Base-by-base conservation (phyloP, 2,888 invertebrate species). In the Nasonovia ribisnigri region DNA sequence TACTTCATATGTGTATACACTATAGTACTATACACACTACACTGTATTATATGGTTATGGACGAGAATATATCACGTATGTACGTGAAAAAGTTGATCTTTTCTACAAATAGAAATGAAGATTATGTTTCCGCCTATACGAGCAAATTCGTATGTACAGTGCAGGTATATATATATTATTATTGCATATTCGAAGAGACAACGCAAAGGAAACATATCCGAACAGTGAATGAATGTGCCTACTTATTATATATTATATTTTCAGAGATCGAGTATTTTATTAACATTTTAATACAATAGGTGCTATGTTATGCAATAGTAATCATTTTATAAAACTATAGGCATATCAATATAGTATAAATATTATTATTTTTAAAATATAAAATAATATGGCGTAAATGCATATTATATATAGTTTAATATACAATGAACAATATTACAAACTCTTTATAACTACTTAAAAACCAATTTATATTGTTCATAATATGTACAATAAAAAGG, bases 51-150 rank as follows among this genome's bases (percentile, higher is more conserved):
- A 48, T 77, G 67, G 77, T 36, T 77, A 77, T 77, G 77, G 77
- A 77, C 77, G 20, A 36, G 3, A 36, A 77, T 77, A 77, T 77
- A 77, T n/a, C 20, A 46, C 48, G n/a, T n/a, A 48, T 29, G 46
- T 87, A 87, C 51, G n/a, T 36, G 48, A 88, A 88, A 51, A 88
- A 36, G 51, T 88, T 36, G 88, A 88, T 88, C 48, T 88, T 88
- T 88, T 36, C 24, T 51, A 51, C n/a, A 51, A 88, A n/a, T 88
- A 29, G 51, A 51, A 88, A 51, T 51, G 10, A 88, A 88, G 36
- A 51, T 88, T 51, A 36, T 51, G 20, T 36, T 51, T 87, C n/a
- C 87, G 67, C 16, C 6, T 67, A 77, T 42, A 77, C 20, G 16
- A 77, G 20, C 6, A 77, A 20, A 77, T 77, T 77, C 36, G 36